These are phyloP conservation scores for Oreortyx pictus DNA, from an alignment of 2,797 vertebrate species.

Conservation along the genomic window DNA sequence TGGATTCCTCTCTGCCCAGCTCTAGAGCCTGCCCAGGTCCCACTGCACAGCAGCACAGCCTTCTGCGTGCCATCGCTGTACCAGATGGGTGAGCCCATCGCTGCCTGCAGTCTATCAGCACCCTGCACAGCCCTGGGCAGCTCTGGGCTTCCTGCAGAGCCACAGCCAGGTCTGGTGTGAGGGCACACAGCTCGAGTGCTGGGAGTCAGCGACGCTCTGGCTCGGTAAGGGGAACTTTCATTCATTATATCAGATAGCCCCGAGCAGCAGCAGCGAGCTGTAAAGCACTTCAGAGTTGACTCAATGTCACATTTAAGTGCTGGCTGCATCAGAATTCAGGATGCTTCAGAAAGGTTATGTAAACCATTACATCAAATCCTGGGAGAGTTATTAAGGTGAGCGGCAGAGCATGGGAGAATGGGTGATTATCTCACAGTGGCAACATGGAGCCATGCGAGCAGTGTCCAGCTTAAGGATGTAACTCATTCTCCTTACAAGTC, in stretches of 20 bases:
- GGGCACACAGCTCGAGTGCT: not conserved
- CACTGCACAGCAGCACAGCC: not conserved
- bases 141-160: not conserved
- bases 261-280: not conserved
- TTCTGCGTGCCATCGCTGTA: not conserved
- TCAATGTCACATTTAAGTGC: constrained; percentile 61
- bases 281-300: constrained; percentile 32
- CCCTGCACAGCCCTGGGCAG: not conserved
- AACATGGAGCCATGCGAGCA: not conserved
- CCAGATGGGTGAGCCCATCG: not conserved
- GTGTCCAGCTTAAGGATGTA: constrained; percentile 30
- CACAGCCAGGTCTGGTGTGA: not conserved
- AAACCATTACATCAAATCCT: constrained; percentile 64
- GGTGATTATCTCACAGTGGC: constrained; percentile 54
- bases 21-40: not conserved
- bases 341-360: constrained; percentile 61
- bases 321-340: constrained; percentile 49
- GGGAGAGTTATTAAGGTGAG: constrained; percentile 63
- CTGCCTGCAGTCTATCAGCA: not conserved
- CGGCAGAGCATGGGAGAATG: constrained; percentile 56
- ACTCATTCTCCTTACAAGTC: constrained; percentile 44
- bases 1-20: not conserved
- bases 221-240: not conserved
- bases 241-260: not conserved
- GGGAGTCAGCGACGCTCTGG: not conserved